Percentiles rank a stretch among this genome's conserved stretches.
These are phyloP conservation scores for Heloderma charlesbogerti DNA, from an alignment of 2,113 vertebrate genomes.

Conservation along the genomic window DNA sequence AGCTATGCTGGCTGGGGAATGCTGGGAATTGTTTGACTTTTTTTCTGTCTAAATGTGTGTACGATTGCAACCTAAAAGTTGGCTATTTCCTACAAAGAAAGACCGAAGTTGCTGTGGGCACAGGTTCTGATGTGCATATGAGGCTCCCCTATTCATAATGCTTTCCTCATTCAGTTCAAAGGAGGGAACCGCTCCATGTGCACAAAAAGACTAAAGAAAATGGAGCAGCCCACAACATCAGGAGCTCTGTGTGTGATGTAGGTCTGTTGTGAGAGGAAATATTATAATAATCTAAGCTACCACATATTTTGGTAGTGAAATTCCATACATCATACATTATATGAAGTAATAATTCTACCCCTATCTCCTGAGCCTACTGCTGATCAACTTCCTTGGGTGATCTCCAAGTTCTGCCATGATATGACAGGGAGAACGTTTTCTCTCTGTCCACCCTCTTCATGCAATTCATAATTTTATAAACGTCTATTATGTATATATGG, in stretches of 20 bases:
- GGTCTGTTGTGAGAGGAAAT: neutral
- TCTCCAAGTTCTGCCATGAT: neutral
- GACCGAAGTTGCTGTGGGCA: neutral
- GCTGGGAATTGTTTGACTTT: too few species aligned
- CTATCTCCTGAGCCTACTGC: neutral
- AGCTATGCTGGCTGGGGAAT: too few species aligned
- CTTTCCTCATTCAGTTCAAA: neutral
- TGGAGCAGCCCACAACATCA: neutral
- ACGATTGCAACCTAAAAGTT: too few species aligned
- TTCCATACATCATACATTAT: neutral
- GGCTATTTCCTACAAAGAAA: neutral
- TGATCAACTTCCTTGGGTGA: neutral
- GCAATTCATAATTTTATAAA: neutral
- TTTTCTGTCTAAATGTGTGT: too few species aligned
- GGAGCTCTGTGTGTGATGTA: neutral
- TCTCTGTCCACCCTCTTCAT: neutral
- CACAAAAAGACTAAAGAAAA: neutral
- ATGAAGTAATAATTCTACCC: neutral
- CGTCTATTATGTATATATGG: neutral
- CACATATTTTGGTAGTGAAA: neutral
- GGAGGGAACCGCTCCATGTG: neutral
- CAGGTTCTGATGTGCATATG: neutral
- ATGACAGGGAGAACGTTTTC: neutral
- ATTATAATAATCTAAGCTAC: too few species aligned
- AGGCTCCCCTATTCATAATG: neutral